Evolutionary conservation across 2,797 vertebrate genomes (phyloP).

Genomic region (Poliocrania exsul): DNA sequence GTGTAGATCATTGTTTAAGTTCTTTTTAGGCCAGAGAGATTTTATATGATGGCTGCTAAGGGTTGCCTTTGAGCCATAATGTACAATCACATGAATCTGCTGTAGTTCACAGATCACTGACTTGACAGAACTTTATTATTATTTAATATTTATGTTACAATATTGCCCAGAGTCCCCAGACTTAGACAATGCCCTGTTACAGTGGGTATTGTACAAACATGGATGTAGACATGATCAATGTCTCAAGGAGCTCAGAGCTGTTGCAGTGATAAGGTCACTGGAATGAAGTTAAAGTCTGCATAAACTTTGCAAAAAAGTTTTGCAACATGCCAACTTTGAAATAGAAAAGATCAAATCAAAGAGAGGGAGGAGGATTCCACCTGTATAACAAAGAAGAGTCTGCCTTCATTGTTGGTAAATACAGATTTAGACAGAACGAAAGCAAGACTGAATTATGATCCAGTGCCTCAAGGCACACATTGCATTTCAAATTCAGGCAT

Average conservation of each 20-base stretch:
- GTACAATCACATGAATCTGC: not conserved
- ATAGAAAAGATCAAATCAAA: not conserved
- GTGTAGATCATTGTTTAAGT: not conserved
- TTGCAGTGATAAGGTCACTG: not conserved
- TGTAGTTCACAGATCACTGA: slow-evolving; percentile 53
- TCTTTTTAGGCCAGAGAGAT: not conserved
- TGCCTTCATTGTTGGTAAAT: not conserved
- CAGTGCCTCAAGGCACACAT: not conserved
- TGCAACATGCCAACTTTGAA: not conserved
- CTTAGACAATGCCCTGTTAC: slow-evolving; percentile 8
- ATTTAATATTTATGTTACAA: slow-evolving; percentile 58
- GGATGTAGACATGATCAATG: slow-evolving; percentile 3
- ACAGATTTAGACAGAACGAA: not conserved
- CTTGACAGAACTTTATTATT: slow-evolving; percentile 60
- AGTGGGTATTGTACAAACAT: slow-evolving; percentile 31
- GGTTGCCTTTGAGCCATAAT: not conserved
- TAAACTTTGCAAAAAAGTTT: slow-evolving; percentile 34
- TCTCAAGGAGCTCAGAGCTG: not conserved
- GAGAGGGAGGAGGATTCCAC: not conserved
- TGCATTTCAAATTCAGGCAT: slow-evolving; percentile 16
- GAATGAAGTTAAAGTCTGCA: not conserved
- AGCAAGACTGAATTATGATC: not conserved
- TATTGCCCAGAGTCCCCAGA: slow-evolving; percentile 31
- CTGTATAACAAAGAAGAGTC: not conserved
- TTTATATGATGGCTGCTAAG: not conserved